Evolutionary conservation across 2,888 invertebrate species (phyloP).

Genomic region (Clanis bilineata): DNA sequence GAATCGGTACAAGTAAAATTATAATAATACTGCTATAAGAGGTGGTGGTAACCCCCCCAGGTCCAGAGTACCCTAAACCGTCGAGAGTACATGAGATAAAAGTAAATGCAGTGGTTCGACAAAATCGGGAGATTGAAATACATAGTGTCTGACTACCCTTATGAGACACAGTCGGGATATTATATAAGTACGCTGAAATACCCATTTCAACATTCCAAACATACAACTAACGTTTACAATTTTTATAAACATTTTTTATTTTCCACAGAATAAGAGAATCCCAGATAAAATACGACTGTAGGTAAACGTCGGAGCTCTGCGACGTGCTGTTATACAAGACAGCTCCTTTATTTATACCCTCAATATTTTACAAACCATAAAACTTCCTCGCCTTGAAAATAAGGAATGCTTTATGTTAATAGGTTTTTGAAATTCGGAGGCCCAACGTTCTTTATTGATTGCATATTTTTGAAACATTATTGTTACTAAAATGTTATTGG

Average conservation of each 20-base stretch:
- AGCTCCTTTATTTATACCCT: conserved; percentile 75
- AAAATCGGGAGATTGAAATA: too few species aligned
- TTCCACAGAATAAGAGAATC: conserved; percentile 69
- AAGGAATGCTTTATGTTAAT: conserved; percentile 76
- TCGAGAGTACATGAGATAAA: too few species aligned
- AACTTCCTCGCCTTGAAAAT: conserved; percentile 72
- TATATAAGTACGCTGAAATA: too few species aligned
- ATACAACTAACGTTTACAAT: conserved; percentile 52
- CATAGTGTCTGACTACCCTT: too few species aligned
- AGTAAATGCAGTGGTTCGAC: too few species aligned
- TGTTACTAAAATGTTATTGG: not conserved
- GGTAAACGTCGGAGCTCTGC: conserved; percentile 55
- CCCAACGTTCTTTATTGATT: conserved; percentile 41
- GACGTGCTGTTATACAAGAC: conserved; percentile 78
- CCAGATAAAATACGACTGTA: conserved; percentile 72
- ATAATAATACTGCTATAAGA: too few species aligned
- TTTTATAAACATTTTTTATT: conserved; percentile 66
- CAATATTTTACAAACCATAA: conserved; percentile 81
- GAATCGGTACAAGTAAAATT: too few species aligned
- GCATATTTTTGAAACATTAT: conserved; percentile 22
- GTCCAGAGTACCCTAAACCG: too few species aligned
- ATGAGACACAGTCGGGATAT: too few species aligned
- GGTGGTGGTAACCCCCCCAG: too few species aligned
- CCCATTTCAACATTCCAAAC: conserved; percentile 17
- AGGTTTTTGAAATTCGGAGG: conserved; percentile 54